phyloP scores from a whole-genome alignment of 2,888 invertebrate genomes.

The Mythimna albipuncta region DNA sequence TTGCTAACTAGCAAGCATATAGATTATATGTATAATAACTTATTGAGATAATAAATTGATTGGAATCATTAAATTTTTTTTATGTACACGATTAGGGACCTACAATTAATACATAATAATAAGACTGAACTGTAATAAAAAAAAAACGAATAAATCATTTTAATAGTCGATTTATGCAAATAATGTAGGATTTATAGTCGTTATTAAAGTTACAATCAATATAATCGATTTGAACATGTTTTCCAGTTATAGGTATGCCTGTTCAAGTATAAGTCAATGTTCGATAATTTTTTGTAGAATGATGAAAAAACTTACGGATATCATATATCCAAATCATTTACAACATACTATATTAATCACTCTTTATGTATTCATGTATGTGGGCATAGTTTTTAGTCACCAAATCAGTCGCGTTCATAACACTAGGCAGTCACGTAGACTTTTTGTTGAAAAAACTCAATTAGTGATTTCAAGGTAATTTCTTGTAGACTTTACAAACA shows the following conservation, averaged over 20 bases:
- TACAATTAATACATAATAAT: background rate
- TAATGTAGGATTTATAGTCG: background rate
- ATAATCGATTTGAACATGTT: background rate
- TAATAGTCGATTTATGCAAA: conserved; percentile 1
- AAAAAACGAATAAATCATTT: conserved; percentile 5
- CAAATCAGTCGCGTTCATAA: background rate
- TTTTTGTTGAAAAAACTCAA: background rate
- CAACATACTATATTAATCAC: background rate
- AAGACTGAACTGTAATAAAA: background rate
- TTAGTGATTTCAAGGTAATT: conserved; percentile 37
- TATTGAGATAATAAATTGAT: too few species aligned
- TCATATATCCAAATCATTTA: background rate
- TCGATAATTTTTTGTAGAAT: conserved; percentile 17
- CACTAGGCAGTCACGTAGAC: background rate
- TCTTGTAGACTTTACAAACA: conserved; percentile 31
- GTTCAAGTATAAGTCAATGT: background rate
- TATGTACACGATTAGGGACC: too few species aligned
- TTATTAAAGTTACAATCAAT: background rate
- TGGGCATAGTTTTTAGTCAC: background rate
- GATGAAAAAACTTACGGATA: background rate
- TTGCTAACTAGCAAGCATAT: background rate
- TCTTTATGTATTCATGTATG: conserved; percentile 8
- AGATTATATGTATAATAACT: too few species aligned
- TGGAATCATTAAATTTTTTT: too few species aligned
- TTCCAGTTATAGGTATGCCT: background rate